Evolutionary conservation across 2,113 vertebrate genomes (phyloP).

Genomic region (Tylochromis polylepis): DNA sequence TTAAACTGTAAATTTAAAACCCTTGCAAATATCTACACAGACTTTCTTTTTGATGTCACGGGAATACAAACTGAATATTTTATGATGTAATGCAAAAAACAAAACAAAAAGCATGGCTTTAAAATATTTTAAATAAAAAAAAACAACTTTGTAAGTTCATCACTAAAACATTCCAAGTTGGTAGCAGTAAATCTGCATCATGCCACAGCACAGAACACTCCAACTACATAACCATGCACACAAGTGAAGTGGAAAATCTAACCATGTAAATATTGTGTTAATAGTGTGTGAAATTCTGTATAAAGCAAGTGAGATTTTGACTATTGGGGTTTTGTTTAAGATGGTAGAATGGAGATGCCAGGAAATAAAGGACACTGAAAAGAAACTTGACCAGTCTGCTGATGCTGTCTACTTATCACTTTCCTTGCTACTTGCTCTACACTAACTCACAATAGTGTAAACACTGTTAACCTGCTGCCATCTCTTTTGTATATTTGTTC

Average conservation of each 20-base stretch:
- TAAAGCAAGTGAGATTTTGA: too few species aligned
- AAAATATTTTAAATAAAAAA: background rate
- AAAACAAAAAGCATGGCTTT: background rate
- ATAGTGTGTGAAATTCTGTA: too few species aligned
- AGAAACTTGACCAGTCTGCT: too few species aligned
- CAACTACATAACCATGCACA: background rate
- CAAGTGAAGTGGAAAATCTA: background rate
- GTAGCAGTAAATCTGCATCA: background rate
- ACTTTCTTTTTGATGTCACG: background rate
- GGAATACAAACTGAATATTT: background rate
- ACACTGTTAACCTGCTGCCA: background rate
- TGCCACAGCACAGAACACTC: background rate
- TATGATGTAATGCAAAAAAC: background rate
- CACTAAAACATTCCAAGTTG: background rate
- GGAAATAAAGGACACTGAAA: too few species aligned
- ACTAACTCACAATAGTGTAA: too few species aligned
- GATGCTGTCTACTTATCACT: too few species aligned
- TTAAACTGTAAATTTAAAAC: background rate
- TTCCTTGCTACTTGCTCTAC: too few species aligned
- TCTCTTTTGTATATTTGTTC: background rate
- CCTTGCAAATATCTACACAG: background rate
- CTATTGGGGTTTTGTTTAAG: too few species aligned
- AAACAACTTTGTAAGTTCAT: background rate
- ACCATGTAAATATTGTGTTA: background rate
- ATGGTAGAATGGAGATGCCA: too few species aligned